phyloP scores from a whole-genome alignment of 2,888 invertebrate species.

The Xanthostigma xanthostigma region DNA sequence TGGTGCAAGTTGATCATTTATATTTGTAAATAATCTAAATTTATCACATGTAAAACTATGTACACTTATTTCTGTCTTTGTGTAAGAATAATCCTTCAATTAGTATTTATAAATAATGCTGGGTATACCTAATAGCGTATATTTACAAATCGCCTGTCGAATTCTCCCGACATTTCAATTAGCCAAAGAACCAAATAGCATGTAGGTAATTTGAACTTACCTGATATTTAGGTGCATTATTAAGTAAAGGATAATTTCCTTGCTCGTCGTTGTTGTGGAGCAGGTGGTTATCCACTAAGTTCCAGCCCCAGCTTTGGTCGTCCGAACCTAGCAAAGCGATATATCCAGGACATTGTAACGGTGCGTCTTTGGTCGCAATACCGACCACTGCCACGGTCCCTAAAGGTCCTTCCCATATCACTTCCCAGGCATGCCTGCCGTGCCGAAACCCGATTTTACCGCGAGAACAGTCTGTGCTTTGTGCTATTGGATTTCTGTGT shows the following conservation, averaged over 20 bases:
- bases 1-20: too few species aligned
- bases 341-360: constrained; percentile 89
- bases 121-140: neutral
- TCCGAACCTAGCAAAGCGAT: constrained; percentile 88
- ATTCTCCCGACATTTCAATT: neutral
- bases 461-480: constrained; percentile 90
- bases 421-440: constrained; percentile 95
- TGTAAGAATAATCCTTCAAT: too few species aligned
- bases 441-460: constrained; percentile 81
- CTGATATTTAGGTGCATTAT: constrained; percentile 96
- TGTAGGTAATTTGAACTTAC: constrained; percentile 31
- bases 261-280: constrained; percentile 92
- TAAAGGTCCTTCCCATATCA: constrained; percentile 95
- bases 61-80: too few species aligned
- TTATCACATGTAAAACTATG: too few species aligned
- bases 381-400: constrained; percentile 97
- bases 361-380: constrained; percentile 86
- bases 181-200: neutral
- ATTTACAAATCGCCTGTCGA: neutral
- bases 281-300: constrained; percentile 93
- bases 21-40: too few species aligned
- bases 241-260: constrained; percentile 84
- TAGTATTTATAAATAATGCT: too few species aligned
- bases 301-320: constrained; percentile 99
- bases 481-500: constrained; percentile 96